Percentiles rank a stretch among this genome's conserved stretches.
phyloP scores from a whole-genome alignment of 2,113 vertebrate species.

The Embiotoca jacksoni region DNA sequence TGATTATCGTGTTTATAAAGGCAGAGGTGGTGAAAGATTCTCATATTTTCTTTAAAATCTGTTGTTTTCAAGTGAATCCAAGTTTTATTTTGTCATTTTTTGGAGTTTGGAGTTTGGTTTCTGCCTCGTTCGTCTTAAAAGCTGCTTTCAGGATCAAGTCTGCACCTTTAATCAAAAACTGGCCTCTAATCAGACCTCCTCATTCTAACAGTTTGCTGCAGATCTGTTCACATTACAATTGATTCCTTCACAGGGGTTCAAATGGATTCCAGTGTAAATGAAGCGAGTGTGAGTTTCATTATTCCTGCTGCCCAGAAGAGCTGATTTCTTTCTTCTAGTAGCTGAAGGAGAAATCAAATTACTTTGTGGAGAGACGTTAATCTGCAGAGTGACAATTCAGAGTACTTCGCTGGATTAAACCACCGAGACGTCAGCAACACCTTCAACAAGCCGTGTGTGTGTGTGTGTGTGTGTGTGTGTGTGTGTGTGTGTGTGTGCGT shows the following conservation, averaged over 20 bases:
- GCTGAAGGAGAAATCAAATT: slow-evolving; percentile 34
- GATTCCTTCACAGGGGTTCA: slow-evolving; percentile 6
- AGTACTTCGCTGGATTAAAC: slow-evolving; percentile 33
- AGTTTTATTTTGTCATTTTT: too few relatives aligned
- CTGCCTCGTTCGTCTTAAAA: background rate
- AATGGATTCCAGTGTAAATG: slow-evolving; percentile 54
- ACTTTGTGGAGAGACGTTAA: slow-evolving; percentile 30
- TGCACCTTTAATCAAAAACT: background rate
- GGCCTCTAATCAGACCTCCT: background rate
- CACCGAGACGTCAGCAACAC: background rate
- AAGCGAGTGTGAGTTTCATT: slow-evolving; percentile 43
- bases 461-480: slow-evolving; percentile 11
- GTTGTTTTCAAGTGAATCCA: too few relatives aligned
- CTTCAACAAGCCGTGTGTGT: slow-evolving; percentile 14
- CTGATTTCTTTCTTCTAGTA: slow-evolving; percentile 10
- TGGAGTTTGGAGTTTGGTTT: too few relatives aligned
- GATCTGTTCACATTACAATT: background rate
- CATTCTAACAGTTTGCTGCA: background rate
- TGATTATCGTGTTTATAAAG: too few relatives aligned
- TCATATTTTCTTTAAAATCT: too few relatives aligned
- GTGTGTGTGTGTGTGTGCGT: slow-evolving; percentile 8
- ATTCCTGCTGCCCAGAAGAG: slow-evolving; percentile 50
- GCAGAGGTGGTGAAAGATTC: too few relatives aligned
- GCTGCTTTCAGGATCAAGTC: background rate
- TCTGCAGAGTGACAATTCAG: slow-evolving; percentile 32